Evolutionary conservation across 2,888 invertebrate species (phyloP), one percentile per base, ranked within the genome.

Genomic region (Spodoptera exigua): DNA sequence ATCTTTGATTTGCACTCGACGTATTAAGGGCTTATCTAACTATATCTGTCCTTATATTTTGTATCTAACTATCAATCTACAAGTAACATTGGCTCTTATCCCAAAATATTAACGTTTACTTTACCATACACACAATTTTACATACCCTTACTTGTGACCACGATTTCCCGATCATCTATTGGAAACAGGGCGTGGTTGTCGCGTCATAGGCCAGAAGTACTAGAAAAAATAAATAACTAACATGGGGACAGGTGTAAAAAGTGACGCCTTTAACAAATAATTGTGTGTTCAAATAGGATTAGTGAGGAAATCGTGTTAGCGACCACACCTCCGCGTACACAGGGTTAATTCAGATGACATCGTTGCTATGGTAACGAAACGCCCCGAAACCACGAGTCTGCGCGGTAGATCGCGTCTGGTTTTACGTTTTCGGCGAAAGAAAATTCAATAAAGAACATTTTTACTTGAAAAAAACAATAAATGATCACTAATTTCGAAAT

Each of bases 201-300:
- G 36, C 67, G 60, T 67, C 61, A 77, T 77, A 78, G 69, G 69
- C 60, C 43, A 67, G 45, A 45, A 46, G 53, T 41, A 52, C 59
- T 62, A 72, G 63, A 62, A 57, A 60, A 60, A 32, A 44, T 34
- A 61, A 62, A 63, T 37, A 45, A 60, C 58, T 53, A 47, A 51
- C 44, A 51, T 16, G 52, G 60, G 58, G 52, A 54, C 54, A 74
- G 74, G 78, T 80, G 78, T 78, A 53, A 80, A 82, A 82, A 69
- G 83, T 85, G 76, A 85, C 88, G 86, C 86, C 87, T 89, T 72
- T 77, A 60, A 78, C 83, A 82, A 83, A 87, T 87, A 85, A 87
- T 82, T 82, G 78, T 75, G 78, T 81, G 79, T 83, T 62, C 56
- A 67, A 83, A 81, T 60, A 73, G 84, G 89, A 90, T 91, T 89